Conservation (phyloP, 2,888 invertebrate species). For the Cephus spinipes region DNA sequence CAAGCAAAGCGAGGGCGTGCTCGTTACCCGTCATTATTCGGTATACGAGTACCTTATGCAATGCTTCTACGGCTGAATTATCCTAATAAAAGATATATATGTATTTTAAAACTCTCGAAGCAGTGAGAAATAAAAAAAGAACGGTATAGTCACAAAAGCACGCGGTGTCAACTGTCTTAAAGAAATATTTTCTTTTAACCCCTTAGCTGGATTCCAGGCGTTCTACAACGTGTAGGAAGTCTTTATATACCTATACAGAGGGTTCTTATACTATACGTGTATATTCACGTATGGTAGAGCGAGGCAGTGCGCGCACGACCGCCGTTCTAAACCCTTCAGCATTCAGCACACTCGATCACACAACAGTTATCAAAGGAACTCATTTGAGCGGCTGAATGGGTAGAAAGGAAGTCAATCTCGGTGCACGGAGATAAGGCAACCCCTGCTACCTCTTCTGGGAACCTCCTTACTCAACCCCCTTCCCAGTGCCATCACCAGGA, state of each 20-base stretch:
- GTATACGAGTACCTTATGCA: too few species aligned
- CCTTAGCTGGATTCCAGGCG: background rate
- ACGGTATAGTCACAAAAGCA: background rate
- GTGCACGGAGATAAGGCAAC: conserved; percentile 63
- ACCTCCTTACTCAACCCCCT: conserved; percentile 35
- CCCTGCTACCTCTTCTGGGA: conserved; percentile 15
- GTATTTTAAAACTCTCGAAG: too few species aligned
- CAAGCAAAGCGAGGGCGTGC: too few species aligned
- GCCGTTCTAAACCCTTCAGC: conserved; percentile 61
- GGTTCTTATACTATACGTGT: too few species aligned
- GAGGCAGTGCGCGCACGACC: conserved; percentile 37
- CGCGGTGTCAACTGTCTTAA: background rate
- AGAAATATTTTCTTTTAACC: conserved; percentile 3
- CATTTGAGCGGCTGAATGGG: conserved; percentile 65
- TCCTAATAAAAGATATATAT: too few species aligned
- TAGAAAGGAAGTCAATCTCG: conserved; percentile 66
- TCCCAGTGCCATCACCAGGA: conserved; percentile 26
- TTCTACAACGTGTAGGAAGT: background rate
- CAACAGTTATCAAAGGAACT: conserved; percentile 67
- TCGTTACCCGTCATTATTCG: too few species aligned
- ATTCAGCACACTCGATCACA: conserved; percentile 66
- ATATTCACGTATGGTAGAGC: too few species aligned
- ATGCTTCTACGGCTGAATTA: too few species aligned
- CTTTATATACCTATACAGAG: too few species aligned
- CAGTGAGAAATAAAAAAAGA: too few species aligned